Percentiles rank a stretch among this genome's conserved stretches.
Conservation (phyloP, 2,113 vertebrate species). For the Strix uralensis region DNA sequence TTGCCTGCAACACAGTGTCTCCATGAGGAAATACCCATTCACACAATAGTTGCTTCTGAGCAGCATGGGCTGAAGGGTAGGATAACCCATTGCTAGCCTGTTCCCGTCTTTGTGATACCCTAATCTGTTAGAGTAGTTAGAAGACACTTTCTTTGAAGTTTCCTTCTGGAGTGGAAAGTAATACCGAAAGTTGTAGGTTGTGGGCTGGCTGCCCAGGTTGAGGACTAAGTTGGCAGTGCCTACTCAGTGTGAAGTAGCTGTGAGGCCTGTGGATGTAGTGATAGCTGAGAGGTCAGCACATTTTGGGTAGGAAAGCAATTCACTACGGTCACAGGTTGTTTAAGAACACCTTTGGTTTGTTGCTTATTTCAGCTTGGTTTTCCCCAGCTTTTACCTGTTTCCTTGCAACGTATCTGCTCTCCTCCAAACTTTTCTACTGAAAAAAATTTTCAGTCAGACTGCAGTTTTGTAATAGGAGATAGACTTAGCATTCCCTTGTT, state of each 20-base stretch:
- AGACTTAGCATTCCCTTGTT: not conserved
- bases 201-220: not conserved
- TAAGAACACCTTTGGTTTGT: not conserved
- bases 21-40: rapidly evolving
- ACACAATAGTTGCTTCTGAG: not conserved
- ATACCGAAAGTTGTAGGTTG: rapidly evolving
- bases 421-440: not conserved
- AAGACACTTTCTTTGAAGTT: not conserved
- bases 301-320: not conserved
- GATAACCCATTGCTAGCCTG: not conserved
- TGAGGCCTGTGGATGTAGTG: not conserved
- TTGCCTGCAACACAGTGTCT: not conserved
- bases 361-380: not conserved
- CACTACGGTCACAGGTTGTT: not conserved
- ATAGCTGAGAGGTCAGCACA: not conserved
- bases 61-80: not conserved
- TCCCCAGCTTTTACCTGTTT: not conserved
- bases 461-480: not conserved
- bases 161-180: not conserved
- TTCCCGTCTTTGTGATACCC: not conserved
- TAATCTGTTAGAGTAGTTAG: rapidly evolving
- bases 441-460: not conserved
- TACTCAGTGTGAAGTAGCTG: rapidly evolving
- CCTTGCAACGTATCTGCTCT: not conserved
- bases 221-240: not conserved